Base-by-base conservation (phyloP, 2,113 vertebrate genomes). In the Neoarius graeffei region DNA sequence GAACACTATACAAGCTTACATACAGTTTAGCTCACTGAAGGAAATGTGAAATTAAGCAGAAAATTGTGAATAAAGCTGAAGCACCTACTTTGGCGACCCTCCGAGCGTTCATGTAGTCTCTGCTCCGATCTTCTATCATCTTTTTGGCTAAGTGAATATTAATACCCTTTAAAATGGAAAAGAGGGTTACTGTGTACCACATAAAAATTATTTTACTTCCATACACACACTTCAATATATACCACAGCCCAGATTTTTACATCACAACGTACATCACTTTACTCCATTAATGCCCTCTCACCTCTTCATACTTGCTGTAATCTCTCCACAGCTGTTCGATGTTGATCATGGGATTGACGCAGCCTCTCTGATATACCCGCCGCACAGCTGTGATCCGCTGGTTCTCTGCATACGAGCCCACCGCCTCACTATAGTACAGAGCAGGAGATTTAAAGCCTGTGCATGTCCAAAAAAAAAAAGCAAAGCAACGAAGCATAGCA, bases 281-380 rank as follows among this genome's bases (percentile, higher is more conserved):
- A 10, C 73, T 52, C 14, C 11, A 30, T 52, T 35, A 71, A 8
- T 8, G 4, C 20, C 30, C 5, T 52, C 89, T 96, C 95, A 96
- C 98, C 97, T 99, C 98, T 93, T 99, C 98, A n/a, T 99, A 99
- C 92, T 99, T 99, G 95, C 97, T 99, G 95, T 99, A 99, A 95
- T 99, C 98, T 93, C 98, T 96, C 98, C 98, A 99, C 64, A 99
- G 97, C 90, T 99, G 98, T 88, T 99, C 98, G 67, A 99, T 99
- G 93, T 99, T 99, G 92, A 99, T 99, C 98, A 99, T 99, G 87
- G 98, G 98, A 94, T 99, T 99, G 91, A 99, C 98, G 74, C 98
- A 99, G 84, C 98, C 98, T 91, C 98, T 96, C 92, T 99, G 98
- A 94, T 99, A 99, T 88, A 99, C 98, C 88, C 98, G 95, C 88